phyloP scores from a whole-genome alignment of 2,797 vertebrate species.

The Avahi laniger region DNA sequence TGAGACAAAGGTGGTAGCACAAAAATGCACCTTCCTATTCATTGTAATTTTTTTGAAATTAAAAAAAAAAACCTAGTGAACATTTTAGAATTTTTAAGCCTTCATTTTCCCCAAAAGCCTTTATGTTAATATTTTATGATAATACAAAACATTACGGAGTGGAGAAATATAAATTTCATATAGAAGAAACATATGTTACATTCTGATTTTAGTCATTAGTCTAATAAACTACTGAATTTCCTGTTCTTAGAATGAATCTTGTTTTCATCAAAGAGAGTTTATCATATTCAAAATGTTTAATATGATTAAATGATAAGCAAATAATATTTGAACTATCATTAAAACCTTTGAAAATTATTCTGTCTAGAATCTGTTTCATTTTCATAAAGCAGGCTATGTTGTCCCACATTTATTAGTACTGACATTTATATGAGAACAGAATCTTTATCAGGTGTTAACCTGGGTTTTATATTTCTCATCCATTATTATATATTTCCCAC shows the following conservation, averaged over 20 bases:
- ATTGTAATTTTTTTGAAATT: neutral
- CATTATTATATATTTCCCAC: conserved; percentile 68
- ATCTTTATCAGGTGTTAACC: conserved; percentile 64
- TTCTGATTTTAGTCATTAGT: conserved; percentile 15
- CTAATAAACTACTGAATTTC: conserved; percentile 1
- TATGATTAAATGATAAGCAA: conserved; percentile 42
- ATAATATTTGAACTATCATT: conserved; percentile 7
- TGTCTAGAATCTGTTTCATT: conserved; percentile 39
- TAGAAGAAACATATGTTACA: neutral
- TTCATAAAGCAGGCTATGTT: neutral
- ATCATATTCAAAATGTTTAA: conserved; percentile 14
- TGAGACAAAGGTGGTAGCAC: neutral
- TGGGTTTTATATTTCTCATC: conserved; percentile 73
- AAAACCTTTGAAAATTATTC: conserved; percentile 50
- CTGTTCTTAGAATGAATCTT: neutral
- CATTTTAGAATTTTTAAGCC: neutral
- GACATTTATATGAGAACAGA: conserved; percentile 56
- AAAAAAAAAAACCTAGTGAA: neutral
- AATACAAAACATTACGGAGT: neutral
- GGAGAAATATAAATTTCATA: neutral
- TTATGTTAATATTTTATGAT: neutral
- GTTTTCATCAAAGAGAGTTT: neutral
- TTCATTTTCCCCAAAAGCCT: neutral
- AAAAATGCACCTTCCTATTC: neutral
- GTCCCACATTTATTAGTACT: conserved; percentile 61